Base-by-base conservation (phyloP, 2,888 invertebrate genomes). In the Drosophila robusta region DNA sequence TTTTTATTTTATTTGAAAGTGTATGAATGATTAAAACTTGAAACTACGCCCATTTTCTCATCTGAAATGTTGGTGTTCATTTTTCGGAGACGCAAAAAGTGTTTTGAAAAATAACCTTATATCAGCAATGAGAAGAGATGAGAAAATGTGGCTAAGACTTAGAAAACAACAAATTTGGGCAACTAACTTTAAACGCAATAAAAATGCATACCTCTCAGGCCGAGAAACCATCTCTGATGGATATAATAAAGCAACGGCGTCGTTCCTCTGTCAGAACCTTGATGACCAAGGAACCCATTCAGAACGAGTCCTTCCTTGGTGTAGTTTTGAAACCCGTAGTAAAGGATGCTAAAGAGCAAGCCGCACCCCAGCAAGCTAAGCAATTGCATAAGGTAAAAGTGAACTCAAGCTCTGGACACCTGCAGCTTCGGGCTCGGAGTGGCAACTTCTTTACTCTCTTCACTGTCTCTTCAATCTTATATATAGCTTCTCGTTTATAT, bases 291-390 rank as follows among this genome's bases (percentile, higher is more conserved):
- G 89, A 91, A 81, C 93, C 93, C 76, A 90, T 92, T 81, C 92
- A 93, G 91, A 91, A 92, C 87, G 94, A 94, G 90, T 93, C 92
- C 87, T 95, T 95, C 92, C 91, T 94, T 88, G 92, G 92, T 75
- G 91, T 95, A 77, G 94, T 94, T 90, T 93, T 95, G 87, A 95
- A 95, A 92, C 95, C 94, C 50, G 94, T 94, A 69, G 93, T 94
- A 75, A 88, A 90, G 74, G 92, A 92, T 82, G 81, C 89, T 46
- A 89, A 90, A 82, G 92, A 92, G 79, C 91, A 91, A 70, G 89
- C 75, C 68, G 75, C 57, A 29, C 89, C 91, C 34, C 91, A 92
- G 72, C 89, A 90, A 75, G 91, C 90, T 24, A 89, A 88, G 61
- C 78, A 86, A 62, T 81, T 90, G 75, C 80, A 90, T 54, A 92